Conservation (phyloP, 2,113 vertebrate species). For the Fukomys damarensis region DNA sequence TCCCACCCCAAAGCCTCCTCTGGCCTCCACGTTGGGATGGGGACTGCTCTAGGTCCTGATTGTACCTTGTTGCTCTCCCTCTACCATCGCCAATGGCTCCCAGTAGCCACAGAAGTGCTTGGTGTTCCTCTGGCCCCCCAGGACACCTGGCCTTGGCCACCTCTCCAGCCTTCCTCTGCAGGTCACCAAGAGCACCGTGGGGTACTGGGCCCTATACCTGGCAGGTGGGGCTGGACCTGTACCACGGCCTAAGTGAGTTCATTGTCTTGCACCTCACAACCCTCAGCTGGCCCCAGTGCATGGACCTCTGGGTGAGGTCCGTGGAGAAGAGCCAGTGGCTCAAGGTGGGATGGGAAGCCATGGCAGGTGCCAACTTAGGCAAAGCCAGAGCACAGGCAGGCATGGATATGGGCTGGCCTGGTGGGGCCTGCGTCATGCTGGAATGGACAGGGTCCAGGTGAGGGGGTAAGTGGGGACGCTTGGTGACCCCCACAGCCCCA, state of each 20-base stretch:
- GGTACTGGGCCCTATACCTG: background rate
- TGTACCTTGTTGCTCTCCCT: background rate
- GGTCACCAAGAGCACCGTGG: background rate
- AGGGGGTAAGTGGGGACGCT: too few relatives aligned
- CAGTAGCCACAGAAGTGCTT: background rate
- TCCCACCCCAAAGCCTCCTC: background rate
- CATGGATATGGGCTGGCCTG: fast-evolving
- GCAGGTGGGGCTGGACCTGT: background rate
- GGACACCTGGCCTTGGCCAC: background rate
- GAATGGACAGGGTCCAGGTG: fast-evolving
- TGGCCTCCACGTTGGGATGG: background rate
- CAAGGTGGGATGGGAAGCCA: background rate
- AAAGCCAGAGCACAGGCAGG: background rate
- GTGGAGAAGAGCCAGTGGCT: background rate
- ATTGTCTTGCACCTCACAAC: background rate
- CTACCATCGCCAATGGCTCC: background rate
- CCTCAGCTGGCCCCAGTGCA: background rate
- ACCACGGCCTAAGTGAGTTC: background rate
- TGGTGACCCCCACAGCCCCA: background rate
- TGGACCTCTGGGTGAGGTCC: background rate
- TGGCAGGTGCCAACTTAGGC: too few relatives aligned
- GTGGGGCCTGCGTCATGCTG: background rate
- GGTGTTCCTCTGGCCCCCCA: background rate
- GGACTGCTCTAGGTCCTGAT: background rate
- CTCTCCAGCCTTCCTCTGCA: background rate